These are phyloP conservation scores for Lophochroa leadbeateri DNA, from an alignment of 2,113 vertebrate genomes.

Conservation along the genomic window DNA sequence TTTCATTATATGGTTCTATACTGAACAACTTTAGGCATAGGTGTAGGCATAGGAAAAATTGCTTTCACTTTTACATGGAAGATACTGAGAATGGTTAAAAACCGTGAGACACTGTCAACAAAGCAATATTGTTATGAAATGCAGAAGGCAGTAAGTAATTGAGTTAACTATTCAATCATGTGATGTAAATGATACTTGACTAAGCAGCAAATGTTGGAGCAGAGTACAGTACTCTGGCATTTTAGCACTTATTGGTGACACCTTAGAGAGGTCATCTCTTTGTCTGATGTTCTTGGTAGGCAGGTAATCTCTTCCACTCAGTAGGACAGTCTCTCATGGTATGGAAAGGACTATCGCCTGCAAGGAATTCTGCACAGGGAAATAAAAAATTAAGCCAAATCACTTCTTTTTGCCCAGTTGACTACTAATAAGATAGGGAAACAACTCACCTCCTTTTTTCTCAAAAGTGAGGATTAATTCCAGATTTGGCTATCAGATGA, in stretches of 20 bases:
- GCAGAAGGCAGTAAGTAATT: not conserved
- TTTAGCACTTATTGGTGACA: not conserved
- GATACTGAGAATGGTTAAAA: not conserved
- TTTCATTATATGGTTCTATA: not conserved
- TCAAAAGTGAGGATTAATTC: constrained; percentile 6
- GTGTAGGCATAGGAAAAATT: not conserved
- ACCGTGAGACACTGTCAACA: not conserved
- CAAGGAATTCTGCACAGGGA: not conserved
- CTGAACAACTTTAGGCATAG: not conserved
- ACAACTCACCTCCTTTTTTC: not conserved
- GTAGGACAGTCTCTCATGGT: not conserved
- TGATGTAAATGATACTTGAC: not conserved
- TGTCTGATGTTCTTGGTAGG: not conserved
- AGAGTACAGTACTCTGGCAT: not conserved
- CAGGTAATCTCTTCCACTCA: not conserved
- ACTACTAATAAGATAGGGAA: not conserved
- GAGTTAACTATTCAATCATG: not conserved
- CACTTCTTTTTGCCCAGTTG: not conserved
- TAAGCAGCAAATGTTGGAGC: not conserved
- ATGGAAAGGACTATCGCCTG: not conserved
- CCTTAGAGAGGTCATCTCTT: not conserved
- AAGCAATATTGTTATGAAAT: not conserved
- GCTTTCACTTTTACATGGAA: not conserved
- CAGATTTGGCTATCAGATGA: not conserved
- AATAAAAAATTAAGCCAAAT: not conserved